These are phyloP conservation scores for Montipora sp. DNA, from an alignment of 64 coral and sea anemone genomes.

Conservation along the genomic window DNA sequence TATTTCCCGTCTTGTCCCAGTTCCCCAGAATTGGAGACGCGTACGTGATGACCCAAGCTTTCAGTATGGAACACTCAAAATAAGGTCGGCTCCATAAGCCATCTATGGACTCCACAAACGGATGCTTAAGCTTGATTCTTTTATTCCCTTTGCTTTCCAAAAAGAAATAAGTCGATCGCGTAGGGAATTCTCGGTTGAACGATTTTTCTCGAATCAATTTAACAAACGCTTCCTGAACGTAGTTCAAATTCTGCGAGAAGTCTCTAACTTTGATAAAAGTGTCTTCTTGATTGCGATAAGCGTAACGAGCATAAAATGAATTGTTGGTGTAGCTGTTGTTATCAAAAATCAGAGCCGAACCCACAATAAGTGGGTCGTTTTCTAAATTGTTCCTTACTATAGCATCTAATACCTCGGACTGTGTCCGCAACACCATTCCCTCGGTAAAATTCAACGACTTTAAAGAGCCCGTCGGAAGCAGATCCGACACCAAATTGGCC, in stretches of 20 bases:
- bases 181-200: constrained; percentile 60
- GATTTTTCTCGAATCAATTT: constrained; percentile 68
- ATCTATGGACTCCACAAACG: constrained; percentile 80
- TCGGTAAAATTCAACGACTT: constrained; percentile 2
- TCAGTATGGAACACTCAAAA: constrained; percentile 78
- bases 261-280: constrained; percentile 88
- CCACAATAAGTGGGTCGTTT: constrained; percentile 78
- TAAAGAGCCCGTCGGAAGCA: constrained; percentile 71
- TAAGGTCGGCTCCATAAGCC: constrained; percentile 88
- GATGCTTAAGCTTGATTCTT: constrained; percentile 52
- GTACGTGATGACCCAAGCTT: constrained; percentile 78
- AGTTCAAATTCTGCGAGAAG: constrained; percentile 82
- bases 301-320: constrained; percentile 81
- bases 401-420: constrained; percentile 61
- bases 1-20: constrained; percentile 43
- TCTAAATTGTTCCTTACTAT: constrained; percentile 83
- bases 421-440: constrained; percentile 31
- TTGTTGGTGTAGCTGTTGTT: constrained; percentile 72
- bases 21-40: constrained; percentile 80
- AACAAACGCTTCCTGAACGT: constrained; percentile 82
- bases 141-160: constrained; percentile 12
- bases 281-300: constrained; percentile 76
- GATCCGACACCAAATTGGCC: constrained; percentile 80
- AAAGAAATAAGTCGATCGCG: constrained; percentile 70
- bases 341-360: constrained; percentile 83